Conservation (phyloP, 2,113 vertebrate species). For the Silurus glanis region DNA sequence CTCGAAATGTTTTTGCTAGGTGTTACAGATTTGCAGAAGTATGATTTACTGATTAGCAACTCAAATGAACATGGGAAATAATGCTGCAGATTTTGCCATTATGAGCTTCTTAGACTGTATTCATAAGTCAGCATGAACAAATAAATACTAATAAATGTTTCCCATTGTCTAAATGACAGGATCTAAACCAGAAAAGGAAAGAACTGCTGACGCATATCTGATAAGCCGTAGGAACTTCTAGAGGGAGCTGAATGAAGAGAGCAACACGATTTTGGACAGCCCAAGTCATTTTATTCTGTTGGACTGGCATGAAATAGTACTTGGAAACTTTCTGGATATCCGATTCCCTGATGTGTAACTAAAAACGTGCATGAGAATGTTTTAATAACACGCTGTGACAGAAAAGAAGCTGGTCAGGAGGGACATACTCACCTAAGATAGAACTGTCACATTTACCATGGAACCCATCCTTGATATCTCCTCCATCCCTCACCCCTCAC, state of each 20-base stretch:
- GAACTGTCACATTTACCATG: constrained; percentile 45
- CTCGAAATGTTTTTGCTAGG: background rate
- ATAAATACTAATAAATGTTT: constrained; percentile 8
- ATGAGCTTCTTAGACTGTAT: background rate
- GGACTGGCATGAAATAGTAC: background rate
- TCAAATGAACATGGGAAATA: background rate
- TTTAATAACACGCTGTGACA: background rate
- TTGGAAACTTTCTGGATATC: background rate
- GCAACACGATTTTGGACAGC: background rate
- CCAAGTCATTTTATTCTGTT: background rate
- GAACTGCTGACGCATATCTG: background rate
- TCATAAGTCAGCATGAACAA: background rate
- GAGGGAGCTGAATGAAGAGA: background rate
- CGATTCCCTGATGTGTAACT: background rate
- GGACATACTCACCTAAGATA: background rate
- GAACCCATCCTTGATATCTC: constrained; percentile 62
- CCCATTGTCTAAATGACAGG: background rate
- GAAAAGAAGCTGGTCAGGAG: background rate
- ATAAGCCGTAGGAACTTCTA: background rate
- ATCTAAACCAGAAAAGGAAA: background rate
- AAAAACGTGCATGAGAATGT: too few relatives aligned
- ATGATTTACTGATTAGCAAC: background rate
- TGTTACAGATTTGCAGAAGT: background rate
- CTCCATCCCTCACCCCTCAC: constrained; percentile 32
- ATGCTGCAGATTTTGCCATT: background rate